A percentile compares a stretch with the other conserved stretches of the same genome.
Evolutionary conservation across 2,888 invertebrate species (phyloP).

Genomic region (Drosophila fungiperda): DNA sequence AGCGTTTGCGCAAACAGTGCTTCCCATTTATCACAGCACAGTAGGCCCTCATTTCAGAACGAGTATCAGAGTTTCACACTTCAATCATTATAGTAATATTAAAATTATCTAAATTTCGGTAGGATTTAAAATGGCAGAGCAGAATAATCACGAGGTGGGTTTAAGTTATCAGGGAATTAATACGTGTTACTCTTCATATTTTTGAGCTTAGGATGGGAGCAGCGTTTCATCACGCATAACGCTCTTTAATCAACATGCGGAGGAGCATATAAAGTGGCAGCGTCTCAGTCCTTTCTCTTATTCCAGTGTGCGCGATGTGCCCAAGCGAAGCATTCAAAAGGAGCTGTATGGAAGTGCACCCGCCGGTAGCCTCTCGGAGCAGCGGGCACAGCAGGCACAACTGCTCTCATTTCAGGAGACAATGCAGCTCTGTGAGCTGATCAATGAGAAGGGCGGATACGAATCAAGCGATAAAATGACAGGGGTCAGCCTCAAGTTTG

Average conservation of each 20-base stretch:
- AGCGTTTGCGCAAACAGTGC: slow-evolving; percentile 30
- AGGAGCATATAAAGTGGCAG: slow-evolving; percentile 64
- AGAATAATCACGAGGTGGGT: slow-evolving; percentile 24
- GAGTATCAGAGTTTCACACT: not conserved
- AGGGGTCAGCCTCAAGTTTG: slow-evolving; percentile 45
- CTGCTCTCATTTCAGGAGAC: slow-evolving; percentile 57
- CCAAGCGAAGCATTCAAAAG: slow-evolving; percentile 43
- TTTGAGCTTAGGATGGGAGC: slow-evolving; percentile 19
- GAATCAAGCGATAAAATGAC: not conserved
- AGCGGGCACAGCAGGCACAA: slow-evolving; percentile 54
- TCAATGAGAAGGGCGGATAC: slow-evolving; percentile 24
- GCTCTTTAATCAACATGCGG: slow-evolving; percentile 58
- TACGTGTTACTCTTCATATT: not conserved
- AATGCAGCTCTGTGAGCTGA: slow-evolving; percentile 59
- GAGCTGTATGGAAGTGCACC: slow-evolving; percentile 63
- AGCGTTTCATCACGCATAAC: slow-evolving; percentile 63
- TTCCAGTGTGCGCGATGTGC: slow-evolving; percentile 57
- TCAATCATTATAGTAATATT: not conserved
- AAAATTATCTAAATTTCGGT: not conserved
- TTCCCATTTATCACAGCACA: slow-evolving; percentile 19
- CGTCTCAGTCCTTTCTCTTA: slow-evolving; percentile 64
- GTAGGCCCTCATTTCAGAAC: slow-evolving; percentile 26
- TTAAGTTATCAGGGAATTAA: no score
- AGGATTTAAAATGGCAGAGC: slow-evolving; percentile 29
- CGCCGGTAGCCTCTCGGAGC: slow-evolving; percentile 63